Percentiles rank a stretch among this genome's conserved stretches.
Evolutionary conservation across 1,140 invertebrate species (phyloP).

Genomic region (Cotesia typhae): DNA sequence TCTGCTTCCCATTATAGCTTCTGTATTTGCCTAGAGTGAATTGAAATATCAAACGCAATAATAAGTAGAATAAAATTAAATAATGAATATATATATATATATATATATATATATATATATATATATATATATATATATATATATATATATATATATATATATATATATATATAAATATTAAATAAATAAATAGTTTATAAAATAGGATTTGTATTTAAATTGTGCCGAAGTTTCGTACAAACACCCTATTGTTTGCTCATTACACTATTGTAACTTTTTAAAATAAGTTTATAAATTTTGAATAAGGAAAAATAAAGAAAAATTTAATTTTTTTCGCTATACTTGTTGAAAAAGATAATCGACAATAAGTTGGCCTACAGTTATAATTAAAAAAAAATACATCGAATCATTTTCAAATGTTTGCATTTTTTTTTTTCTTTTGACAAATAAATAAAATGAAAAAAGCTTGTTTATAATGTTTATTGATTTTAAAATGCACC

Average conservation of each 20-base stretch:
- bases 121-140: slow-evolving; percentile 14
- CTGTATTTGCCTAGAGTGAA: slow-evolving; percentile 23
- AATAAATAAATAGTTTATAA: neutral
- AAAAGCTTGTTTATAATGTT: neutral
- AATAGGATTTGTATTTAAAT: neutral
- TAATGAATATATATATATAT: too few relatives aligned
- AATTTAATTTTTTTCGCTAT: slow-evolving; percentile 29
- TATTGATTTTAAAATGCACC: slow-evolving; percentile 38
- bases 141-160: slow-evolving; percentile 10
- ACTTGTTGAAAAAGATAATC: slow-evolving; percentile 20
- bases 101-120: slow-evolving; percentile 11
- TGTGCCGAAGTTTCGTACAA: slow-evolving; percentile 11
- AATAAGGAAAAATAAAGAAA: slow-evolving; percentile 2
- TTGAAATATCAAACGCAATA: slow-evolving; percentile 29
- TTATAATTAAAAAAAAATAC: slow-evolving; percentile 22
- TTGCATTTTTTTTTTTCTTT: too few relatives aligned
- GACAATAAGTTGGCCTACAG: slow-evolving; percentile 36
- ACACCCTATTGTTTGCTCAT: slow-evolving; percentile 20
- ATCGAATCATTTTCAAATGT: slow-evolving; percentile 31
- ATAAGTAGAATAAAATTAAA: neutral
- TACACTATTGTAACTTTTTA: slow-evolving; percentile 9
- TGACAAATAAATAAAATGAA: neutral
- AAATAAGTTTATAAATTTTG: slow-evolving; percentile 3
- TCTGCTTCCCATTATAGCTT: slow-evolving; percentile 18
- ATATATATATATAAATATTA: slow-evolving; percentile 13